phyloP scores from a whole-genome alignment of 2,888 invertebrate genomes.

The Nemapogon koenigi region DNA sequence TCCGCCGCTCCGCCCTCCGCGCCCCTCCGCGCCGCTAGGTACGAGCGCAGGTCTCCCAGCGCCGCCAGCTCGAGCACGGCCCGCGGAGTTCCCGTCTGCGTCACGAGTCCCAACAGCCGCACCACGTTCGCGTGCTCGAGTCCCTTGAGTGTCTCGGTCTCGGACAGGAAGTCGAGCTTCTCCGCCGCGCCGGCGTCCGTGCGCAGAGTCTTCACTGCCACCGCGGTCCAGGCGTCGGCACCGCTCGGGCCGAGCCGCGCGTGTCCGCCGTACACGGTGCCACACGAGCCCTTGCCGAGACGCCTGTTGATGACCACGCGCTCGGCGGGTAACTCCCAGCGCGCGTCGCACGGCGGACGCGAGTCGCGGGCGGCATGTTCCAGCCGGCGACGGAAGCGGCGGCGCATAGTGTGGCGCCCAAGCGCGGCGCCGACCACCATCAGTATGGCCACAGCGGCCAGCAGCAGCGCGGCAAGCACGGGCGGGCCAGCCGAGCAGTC shows the following conservation, averaged over 20 bases:
- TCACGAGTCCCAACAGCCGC: conserved; percentile 83
- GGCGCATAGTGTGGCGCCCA: conserved; percentile 34
- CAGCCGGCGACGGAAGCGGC: conserved; percentile 69
- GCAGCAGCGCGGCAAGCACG: conserved; percentile 25
- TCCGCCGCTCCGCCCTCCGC: conserved; percentile 79
- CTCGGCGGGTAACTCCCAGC: conserved; percentile 88
- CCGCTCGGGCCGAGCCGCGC: conserved; percentile 68
- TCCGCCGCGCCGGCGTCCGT: conserved; percentile 83
- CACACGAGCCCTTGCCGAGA: conserved; percentile 90
- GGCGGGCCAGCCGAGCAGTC: conserved; percentile 60
- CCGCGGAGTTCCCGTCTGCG: conserved; percentile 85
- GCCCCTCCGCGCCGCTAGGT: conserved; percentile 83
- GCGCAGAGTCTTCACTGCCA: conserved; percentile 90
- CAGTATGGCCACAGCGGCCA: no score
- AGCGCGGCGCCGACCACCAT: conserved; percentile 31
- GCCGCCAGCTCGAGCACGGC: conserved; percentile 95
- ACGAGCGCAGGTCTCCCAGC: conserved; percentile 91
- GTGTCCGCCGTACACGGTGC: conserved; percentile 92
- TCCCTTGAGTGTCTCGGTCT: conserved; percentile 93
- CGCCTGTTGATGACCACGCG: conserved; percentile 85
- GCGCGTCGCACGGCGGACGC: conserved; percentile 20
- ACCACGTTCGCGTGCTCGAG: conserved; percentile 92
- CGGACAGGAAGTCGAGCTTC: conserved; percentile 89
- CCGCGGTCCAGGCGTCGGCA: conserved; percentile 71
- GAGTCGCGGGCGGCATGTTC: conserved; percentile 84